A percentile compares a stretch with the other conserved stretches of the same genome.
phyloP scores from a whole-genome alignment of 1,140 invertebrate genomes.

The silkworm (Bombyx mori) region DNA sequence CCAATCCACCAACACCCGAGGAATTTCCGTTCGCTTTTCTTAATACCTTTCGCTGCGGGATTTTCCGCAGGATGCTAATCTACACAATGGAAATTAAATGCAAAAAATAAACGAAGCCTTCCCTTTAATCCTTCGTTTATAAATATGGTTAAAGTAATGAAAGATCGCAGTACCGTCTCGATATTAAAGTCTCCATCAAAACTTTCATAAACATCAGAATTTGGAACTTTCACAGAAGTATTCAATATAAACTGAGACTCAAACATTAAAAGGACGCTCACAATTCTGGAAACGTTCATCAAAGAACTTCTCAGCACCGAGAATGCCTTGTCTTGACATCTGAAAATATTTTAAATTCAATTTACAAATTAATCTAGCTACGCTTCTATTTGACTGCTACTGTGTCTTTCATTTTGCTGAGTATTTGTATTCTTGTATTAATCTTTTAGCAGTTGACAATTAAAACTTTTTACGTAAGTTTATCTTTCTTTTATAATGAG shows the following conservation, averaged over 20 bases:
- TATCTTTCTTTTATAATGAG: no score
- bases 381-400: no score
- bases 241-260: not conserved
- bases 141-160: constrained; percentile 9
- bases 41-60: constrained; percentile 15
- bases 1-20: constrained; percentile 3
- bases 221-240: constrained; percentile 11
- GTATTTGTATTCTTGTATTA: no score
- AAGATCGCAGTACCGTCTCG: constrained; percentile 4
- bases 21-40: constrained; percentile 12
- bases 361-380: not conserved
- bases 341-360: constrained; percentile 2
- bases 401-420: no score
- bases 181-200: constrained; percentile 10
- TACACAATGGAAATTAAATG: constrained; percentile 23
- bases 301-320: constrained; percentile 4
- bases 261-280: constrained; percentile 10
- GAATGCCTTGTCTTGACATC: not conserved
- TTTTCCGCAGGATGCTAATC: constrained; percentile 20
- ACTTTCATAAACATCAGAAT: constrained; percentile 6
- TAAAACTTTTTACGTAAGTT: no score
- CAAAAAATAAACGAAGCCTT: constrained; percentile 9
- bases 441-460: no score
- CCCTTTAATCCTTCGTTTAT: constrained; percentile 11
- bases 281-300: constrained; percentile 5